These are phyloP conservation scores for Aleiodes alternator DNA, from an alignment of 2,888 invertebrate species.

Conservation along the genomic window DNA sequence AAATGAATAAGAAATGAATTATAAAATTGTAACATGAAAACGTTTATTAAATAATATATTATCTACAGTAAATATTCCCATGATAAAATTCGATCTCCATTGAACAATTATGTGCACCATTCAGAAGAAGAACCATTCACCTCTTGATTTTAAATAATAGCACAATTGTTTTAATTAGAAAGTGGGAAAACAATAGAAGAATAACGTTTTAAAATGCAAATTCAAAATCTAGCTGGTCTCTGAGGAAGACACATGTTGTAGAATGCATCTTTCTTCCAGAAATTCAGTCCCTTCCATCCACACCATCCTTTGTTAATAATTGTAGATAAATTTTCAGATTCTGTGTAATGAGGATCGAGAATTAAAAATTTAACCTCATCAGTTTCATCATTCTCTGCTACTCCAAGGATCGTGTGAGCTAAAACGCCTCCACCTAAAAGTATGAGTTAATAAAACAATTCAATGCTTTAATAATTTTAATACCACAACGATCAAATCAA, in stretches of 20 bases:
- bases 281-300: conserved; percentile 95
- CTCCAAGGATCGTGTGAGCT: conserved; percentile 98
- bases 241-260: conserved; percentile 98
- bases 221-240: conserved; percentile 73
- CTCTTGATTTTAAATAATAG: background rate
- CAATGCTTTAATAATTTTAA: background rate
- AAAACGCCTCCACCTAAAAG: conserved; percentile 92
- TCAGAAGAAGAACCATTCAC: background rate
- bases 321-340: conserved; percentile 85
- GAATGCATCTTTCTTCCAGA: conserved; percentile 96
- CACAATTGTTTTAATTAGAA: too few relatives aligned
- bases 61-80: conserved; percentile 13
- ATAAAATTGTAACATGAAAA: conserved; percentile 27
- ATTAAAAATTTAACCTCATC: conserved; percentile 94
- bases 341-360: conserved; percentile 98
- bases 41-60: conserved; percentile 32
- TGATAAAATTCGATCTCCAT: conserved; percentile 3
- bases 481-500: too few relatives aligned
- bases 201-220: background rate
- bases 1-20: background rate
- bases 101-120: conserved; percentile 21
- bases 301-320: conserved; percentile 95
- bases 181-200: too few relatives aligned
- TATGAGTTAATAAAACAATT: conserved; percentile 25
- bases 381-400: conserved; percentile 88